Evolutionary conservation across 2,113 vertebrate genomes (phyloP).

Genomic region (Vicugna pacos): DNA sequence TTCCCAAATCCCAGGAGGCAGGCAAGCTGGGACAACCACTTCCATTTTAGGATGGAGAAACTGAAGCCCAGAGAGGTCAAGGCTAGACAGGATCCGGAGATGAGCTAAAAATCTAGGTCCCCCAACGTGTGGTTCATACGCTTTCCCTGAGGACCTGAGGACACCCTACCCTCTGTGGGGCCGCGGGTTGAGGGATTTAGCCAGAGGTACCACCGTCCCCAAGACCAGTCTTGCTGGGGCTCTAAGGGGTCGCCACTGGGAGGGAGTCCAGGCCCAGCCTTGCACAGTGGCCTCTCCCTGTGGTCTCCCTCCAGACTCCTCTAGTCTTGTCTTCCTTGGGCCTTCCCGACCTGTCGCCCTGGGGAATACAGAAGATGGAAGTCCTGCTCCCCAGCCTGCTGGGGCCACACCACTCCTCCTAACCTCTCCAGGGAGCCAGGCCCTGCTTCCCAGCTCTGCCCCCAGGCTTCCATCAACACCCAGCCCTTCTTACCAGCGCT

Average conservation of each 20-base stretch:
- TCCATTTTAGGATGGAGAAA: neutral
- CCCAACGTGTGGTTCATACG: neutral
- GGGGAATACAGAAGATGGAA: neutral
- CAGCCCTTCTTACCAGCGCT: neutral
- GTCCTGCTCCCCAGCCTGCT: neutral
- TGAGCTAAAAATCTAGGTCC: neutral
- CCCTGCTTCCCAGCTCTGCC: neutral
- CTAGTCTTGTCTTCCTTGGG: neutral
- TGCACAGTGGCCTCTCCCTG: neutral
- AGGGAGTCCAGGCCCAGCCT: neutral
- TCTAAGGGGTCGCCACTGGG: neutral
- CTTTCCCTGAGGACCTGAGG: constrained; percentile 61
- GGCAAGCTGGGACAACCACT: neutral
- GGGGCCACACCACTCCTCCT: neutral
- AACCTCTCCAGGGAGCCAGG: neutral
- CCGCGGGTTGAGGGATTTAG: neutral
- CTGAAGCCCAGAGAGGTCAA: neutral
- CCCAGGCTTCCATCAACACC: too few relatives aligned
- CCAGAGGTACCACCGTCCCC: neutral
- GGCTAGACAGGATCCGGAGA: neutral
- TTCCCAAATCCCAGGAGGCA: neutral
- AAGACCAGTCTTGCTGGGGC: neutral
- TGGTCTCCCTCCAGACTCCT: neutral
- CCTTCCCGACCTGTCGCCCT: too few relatives aligned
- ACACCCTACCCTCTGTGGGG: neutral